Evolutionary conservation across 2,797 vertebrate species (phyloP), one percentile per base, ranked within the genome.

Genomic region (Sebastes hubbsi): DNA sequence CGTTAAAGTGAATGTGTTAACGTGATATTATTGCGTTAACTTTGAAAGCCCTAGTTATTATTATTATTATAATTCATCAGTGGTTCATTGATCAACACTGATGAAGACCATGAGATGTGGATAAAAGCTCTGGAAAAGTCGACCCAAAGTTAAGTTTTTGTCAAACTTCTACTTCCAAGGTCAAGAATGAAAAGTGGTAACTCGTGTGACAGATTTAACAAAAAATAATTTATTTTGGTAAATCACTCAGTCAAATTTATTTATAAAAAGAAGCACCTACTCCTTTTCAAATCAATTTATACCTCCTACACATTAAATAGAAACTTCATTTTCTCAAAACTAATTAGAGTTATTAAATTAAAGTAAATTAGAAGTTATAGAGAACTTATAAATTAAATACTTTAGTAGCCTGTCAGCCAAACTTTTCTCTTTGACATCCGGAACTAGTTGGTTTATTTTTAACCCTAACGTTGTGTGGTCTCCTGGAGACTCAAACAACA

Each of bases 211-310:
- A 27, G 20, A 42, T 25, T 24, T 16, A 62, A 32, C 20, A 8
- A 32, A 34, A 30, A 3, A 49, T 7, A 49, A 49, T 20, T 20
- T 55, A 9, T 52, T 46, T 75, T 25, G 16, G 46, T 49, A 20
- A 64, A 20, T 12, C 16, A 29, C 4, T 32, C 5, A 14, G 20
- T 25, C 9, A 16, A 16, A 56, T 34, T 2, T 6, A 10, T 49
- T 11, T 7, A 30, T 16, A 30, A 8, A 56, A 14, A 59, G 11
- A 55, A 34, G 10, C 24, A 20, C 13, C 42, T 34, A 12, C 54
- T 58, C 8, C 4, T 14, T 49, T 34, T 24, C 4, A 78, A 77
- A 79, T 80, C 59, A 77, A 68, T 67, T 34, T n/a, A 71, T 20
- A 25, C n/a, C 4, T 64, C 24, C 6, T 38, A 24, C n/a, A 65